Conservation (phyloP, 2,113 vertebrate genomes). For the Triplophysa dalaica region DNA sequence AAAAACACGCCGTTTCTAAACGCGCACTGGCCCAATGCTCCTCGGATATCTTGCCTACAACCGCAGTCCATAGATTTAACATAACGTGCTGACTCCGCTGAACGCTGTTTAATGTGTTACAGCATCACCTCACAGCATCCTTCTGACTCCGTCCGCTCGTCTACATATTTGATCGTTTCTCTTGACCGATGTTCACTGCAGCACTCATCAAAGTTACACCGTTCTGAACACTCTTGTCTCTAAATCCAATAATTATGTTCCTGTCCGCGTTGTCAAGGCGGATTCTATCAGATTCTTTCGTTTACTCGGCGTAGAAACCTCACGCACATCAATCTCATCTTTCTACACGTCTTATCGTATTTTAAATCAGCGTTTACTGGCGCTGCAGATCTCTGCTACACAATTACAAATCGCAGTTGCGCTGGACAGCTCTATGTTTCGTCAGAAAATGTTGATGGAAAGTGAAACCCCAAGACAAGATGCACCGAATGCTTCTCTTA, state of each 20-base stretch:
- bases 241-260: not conserved
- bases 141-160: conserved; percentile 9
- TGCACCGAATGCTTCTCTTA: not conserved
- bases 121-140: conserved; percentile 30
- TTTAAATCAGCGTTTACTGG: not conserved
- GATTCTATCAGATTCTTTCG: not conserved
- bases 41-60: not conserved
- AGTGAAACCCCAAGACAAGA: conserved; percentile 12
- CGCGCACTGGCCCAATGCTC: conserved; percentile 4
- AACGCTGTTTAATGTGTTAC: conserved; percentile 48
- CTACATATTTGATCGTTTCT: conserved; percentile 10
- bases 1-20: not conserved
- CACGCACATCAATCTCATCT: not conserved
- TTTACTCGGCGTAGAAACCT: not conserved
- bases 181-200: conserved; percentile 31
- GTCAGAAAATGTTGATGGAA: conserved; percentile 30
- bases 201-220: conserved; percentile 27
- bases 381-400: conserved; percentile 18
- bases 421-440: conserved; percentile 18
- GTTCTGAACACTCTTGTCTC: not conserved
- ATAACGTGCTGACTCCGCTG: conserved; percentile 49
- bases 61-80: conserved; percentile 47
- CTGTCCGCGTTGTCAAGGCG: not conserved
- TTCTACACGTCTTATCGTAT: not conserved
- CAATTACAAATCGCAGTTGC: conserved; percentile 5